A percentile compares a stretch with the other conserved stretches of the same genome.
Evolutionary conservation across 2,113 vertebrate species (phyloP).

Genomic region (Chroicocephalus ridibundus): DNA sequence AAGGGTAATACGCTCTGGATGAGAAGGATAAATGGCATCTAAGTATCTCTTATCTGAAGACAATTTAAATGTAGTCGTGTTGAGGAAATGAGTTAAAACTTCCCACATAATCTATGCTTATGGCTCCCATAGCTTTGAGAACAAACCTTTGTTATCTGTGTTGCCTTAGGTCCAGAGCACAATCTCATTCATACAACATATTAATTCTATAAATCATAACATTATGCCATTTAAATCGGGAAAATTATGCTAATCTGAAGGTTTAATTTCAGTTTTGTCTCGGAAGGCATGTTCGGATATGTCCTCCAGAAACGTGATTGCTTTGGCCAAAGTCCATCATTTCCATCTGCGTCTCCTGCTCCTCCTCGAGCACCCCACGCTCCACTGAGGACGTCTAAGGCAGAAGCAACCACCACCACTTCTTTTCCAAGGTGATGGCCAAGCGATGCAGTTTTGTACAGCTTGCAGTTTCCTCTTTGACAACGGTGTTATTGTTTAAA

Average conservation of each 20-base stretch:
- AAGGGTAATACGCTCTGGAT: background rate
- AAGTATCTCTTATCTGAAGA: background rate
- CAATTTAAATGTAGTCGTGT: background rate
- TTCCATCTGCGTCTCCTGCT: background rate
- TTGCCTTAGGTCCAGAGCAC: background rate
- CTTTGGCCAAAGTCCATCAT: background rate
- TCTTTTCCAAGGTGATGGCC: background rate
- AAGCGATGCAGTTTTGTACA: background rate
- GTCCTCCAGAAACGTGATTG: background rate
- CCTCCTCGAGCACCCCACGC: accelerated
- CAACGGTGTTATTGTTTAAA: background rate
- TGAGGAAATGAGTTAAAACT: background rate
- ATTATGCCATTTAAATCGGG: background rate
- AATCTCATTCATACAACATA: background rate
- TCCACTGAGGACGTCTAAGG: background rate
- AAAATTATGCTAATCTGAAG: background rate
- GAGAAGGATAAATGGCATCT: background rate
- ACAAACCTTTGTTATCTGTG: background rate
- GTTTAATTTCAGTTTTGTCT: background rate
- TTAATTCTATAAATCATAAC: background rate
- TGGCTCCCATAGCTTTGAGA: background rate
- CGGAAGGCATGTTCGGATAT: background rate
- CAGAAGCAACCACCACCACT: background rate
- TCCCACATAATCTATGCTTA: background rate
- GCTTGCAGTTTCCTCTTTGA: background rate